Conservation (phyloP, 53 echinoderm and acorn worm species). For the Apostichopus leukothele region DNA sequence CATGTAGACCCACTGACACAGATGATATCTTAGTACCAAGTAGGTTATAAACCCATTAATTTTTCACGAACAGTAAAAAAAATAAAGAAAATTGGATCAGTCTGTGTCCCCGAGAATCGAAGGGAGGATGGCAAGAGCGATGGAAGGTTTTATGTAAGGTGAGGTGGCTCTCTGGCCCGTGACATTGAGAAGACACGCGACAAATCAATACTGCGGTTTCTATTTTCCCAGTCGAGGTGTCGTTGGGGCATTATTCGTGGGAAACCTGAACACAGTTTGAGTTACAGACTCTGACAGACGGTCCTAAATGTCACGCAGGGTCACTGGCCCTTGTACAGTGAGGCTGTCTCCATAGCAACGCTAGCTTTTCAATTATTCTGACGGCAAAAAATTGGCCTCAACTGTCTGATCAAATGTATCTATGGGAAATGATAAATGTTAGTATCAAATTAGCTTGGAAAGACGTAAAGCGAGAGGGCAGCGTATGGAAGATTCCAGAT, state of each 20-base stretch:
- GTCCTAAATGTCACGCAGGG: slow-evolving; percentile 22
- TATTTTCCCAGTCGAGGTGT: slow-evolving; percentile 8
- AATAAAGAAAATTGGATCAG: background rate
- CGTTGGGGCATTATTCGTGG: background rate
- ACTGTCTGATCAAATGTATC: background rate
- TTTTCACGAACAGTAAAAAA: background rate
- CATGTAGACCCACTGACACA: background rate
- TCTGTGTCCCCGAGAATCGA: background rate
- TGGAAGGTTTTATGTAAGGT: background rate
- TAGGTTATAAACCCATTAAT: slow-evolving; percentile 22
- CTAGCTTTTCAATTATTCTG: background rate
- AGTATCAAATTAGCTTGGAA: no score
- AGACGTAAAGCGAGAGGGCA: no score
- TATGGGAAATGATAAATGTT: background rate
- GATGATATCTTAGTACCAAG: background rate
- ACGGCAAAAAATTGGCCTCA: background rate
- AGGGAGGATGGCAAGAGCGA: background rate
- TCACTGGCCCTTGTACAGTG: slow-evolving; percentile 22
- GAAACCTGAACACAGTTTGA: slow-evolving; percentile 19
- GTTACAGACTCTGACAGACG: slow-evolving; percentile 14
- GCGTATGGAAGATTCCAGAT: no score
- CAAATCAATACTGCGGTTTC: slow-evolving; percentile 13
- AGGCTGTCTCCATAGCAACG: background rate
- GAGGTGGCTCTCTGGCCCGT: slow-evolving; percentile 32
- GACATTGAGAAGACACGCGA: background rate